phyloP scores from a whole-genome alignment of 1,140 invertebrate genomes.

The Drosophila murphyi region DNA sequence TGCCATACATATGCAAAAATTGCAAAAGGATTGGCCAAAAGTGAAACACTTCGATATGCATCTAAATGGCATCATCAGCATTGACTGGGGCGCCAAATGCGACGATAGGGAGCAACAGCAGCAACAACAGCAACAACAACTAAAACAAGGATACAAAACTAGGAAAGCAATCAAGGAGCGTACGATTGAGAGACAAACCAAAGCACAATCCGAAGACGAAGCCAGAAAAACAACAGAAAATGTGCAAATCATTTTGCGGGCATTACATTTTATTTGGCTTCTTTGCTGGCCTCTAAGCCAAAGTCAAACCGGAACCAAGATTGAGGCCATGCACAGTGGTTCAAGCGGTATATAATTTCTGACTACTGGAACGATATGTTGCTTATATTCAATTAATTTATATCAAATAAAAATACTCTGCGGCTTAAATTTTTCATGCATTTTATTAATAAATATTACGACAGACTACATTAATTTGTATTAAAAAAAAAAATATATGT shows the following conservation, averaged over 20 bases:
- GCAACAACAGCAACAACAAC: conserved; percentile 37
- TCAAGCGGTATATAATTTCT: neutral
- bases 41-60: conserved; percentile 79
- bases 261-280: conserved; percentile 60
- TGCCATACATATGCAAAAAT: conserved; percentile 71
- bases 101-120: conserved; percentile 41
- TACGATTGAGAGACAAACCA: conserved; percentile 72
- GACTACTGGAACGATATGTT: no score
- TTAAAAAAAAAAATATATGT: conserved; percentile 17
- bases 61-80: conserved; percentile 82
- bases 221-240: conserved; percentile 36
- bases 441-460: conserved; percentile 9
- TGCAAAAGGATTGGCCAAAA: conserved; percentile 77
- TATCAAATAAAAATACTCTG: no score
- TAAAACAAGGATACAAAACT: conserved; percentile 33
- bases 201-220: conserved; percentile 34
- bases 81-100: conserved; percentile 51
- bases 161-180: conserved; percentile 70
- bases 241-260: conserved; percentile 69
- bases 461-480: neutral
- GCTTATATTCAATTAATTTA: no score
- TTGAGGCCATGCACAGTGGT: conserved; percentile 34
- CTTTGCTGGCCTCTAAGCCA: conserved; percentile 14
- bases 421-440: neutral
- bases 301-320: conserved; percentile 10